Evolutionary conservation across 35 echinoderm and acorn worm genomes (phyloP).

Genomic region (Apostichopus japonicus): DNA sequence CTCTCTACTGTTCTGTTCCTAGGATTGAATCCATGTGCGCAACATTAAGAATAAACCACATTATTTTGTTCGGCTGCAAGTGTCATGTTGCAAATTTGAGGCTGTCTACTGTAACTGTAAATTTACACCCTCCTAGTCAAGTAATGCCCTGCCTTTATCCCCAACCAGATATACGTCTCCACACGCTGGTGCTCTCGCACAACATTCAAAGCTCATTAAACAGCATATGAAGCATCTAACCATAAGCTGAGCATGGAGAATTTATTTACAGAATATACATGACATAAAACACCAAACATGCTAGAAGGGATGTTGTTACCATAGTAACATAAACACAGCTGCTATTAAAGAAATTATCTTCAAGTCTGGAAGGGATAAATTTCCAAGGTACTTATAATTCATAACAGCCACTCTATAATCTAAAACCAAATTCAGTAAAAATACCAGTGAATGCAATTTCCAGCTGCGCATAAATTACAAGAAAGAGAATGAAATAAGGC

Average conservation of each 20-base stretch:
- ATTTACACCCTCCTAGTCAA: slow-evolving; percentile 3
- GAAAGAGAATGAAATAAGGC: background rate
- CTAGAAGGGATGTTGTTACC: slow-evolving; percentile 12
- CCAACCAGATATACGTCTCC: background rate
- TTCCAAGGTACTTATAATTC: slow-evolving; percentile 7
- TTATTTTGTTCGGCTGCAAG: background rate
- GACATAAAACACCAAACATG: background rate
- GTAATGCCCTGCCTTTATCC: background rate
- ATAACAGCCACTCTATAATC: background rate
- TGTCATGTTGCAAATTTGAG: background rate
- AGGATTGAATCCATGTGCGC: too few species aligned
- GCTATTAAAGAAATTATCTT: slow-evolving; percentile 18
- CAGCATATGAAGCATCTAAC: background rate
- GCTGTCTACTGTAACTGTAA: background rate
- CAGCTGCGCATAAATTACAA: slow-evolving; percentile 8
- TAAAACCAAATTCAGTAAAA: background rate
- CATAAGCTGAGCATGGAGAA: background rate
- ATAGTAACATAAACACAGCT: slow-evolving; percentile 43
- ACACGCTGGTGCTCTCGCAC: background rate
- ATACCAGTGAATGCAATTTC: background rate
- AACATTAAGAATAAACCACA: background rate
- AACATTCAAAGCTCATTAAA: background rate
- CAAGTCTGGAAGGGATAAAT: background rate
- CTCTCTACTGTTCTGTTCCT: background rate
- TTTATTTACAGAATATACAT: background rate